These are phyloP conservation scores for Melanerpes formicivorus DNA, from an alignment of 2,113 vertebrate species.

Conservation along the genomic window DNA sequence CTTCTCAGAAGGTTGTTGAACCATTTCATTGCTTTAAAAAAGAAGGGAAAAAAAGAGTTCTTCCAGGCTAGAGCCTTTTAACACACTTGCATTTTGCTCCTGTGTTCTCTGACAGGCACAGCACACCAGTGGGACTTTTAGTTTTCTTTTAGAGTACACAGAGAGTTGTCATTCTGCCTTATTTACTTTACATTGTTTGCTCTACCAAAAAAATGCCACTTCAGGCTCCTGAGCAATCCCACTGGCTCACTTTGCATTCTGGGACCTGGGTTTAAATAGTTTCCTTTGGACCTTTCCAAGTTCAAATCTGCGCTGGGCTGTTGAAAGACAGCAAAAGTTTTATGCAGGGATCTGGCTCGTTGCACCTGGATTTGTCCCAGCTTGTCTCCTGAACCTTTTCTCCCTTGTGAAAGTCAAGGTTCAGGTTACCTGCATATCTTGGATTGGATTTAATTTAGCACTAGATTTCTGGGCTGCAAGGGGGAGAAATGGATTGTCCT, in stretches of 20 bases:
- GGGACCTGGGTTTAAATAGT: constrained; percentile 40
- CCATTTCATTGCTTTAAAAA: constrained; percentile 46
- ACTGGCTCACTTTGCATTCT: constrained; percentile 46
- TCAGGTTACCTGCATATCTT: constrained; percentile 39
- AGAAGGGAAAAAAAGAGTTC: not conserved
- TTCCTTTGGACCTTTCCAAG: constrained; percentile 53
- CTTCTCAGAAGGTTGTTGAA: constrained; percentile 49
- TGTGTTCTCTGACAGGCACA: constrained; percentile 15
- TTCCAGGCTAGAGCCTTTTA: constrained; percentile 32
- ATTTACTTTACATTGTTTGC: constrained; percentile 63
- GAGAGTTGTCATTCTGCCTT: constrained; percentile 39
- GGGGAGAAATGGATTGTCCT: not conserved
- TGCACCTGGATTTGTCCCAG: constrained; percentile 49
- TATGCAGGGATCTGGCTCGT: constrained; percentile 10
- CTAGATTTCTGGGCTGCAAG: not conserved
- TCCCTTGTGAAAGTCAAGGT: constrained; percentile 26
- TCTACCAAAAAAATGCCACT: constrained; percentile 48
- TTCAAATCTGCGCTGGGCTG: constrained; percentile 25
- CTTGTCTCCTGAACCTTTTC: constrained; percentile 48
- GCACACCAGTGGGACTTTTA: not conserved
- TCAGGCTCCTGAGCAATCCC: constrained; percentile 25
- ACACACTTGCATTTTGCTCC: not conserved
- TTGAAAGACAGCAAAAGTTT: constrained; percentile 47
- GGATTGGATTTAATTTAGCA: not conserved
- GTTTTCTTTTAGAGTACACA: constrained; percentile 19